Conservation (phyloP, 2,888 invertebrate genomes). For the Strigamia transsilvanica region DNA sequence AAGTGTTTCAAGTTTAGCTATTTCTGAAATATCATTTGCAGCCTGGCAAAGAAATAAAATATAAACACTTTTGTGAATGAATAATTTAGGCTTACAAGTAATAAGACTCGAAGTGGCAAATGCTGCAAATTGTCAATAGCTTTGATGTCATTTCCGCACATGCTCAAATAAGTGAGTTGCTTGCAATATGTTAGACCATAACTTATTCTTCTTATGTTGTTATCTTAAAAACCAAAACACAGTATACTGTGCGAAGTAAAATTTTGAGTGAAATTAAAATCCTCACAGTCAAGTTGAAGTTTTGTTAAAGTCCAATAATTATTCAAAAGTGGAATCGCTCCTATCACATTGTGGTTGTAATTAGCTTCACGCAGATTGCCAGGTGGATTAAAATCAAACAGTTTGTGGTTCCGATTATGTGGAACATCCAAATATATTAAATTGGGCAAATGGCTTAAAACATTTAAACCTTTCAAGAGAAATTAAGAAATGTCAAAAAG, state of each 20-base stretch:
- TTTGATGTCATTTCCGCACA: constrained; percentile 22
- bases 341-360: constrained; percentile 31
- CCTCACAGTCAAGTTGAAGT: constrained; percentile 25
- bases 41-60: not conserved
- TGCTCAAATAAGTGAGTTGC: not conserved
- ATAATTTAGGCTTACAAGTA: not conserved
- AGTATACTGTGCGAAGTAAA: not conserved
- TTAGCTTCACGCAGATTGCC: constrained; percentile 4
- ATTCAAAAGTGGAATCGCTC: not conserved
- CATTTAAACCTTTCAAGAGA: not conserved
- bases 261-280: not conserved
- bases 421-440: constrained; percentile 2
- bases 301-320: not conserved
- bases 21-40: constrained; percentile 17
- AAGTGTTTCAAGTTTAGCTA: not conserved
- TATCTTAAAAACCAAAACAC: not conserved
- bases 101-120: not conserved
- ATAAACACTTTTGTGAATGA: too few relatives aligned
- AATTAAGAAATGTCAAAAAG: too few relatives aligned
- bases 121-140: constrained; percentile 1
- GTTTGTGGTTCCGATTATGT: constrained; percentile 1
- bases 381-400: constrained; percentile 35
- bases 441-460: constrained; percentile 1
- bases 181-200: not conserved
- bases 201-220: constrained; percentile 27